Evolutionary conservation across 2,888 invertebrate species (phyloP), one percentile per base, ranked within the genome.

Genomic region (Eueremaeus valkanovi): DNA sequence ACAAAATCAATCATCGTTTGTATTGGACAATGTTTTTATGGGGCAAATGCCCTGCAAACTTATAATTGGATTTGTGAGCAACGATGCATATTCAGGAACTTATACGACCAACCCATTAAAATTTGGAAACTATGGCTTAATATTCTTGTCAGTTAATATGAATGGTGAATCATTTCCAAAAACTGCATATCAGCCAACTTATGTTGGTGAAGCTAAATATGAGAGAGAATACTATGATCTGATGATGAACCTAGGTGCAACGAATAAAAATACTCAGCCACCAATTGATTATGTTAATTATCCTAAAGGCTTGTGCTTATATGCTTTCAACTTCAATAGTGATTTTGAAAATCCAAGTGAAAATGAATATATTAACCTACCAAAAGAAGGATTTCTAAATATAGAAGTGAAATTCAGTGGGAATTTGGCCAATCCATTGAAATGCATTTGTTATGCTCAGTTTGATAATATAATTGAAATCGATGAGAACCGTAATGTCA

Each of bases 391-490:
- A 5, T n/a, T 21, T 21, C 1, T 51, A 2, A 21, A 21, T n/a
- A 21, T 51, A n/a, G 51, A 21, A 51, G 16, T 51, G 21, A 51
- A 51, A 51, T 51, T 51, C 51, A 1, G 21, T n/a, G 3, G 1
- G 21, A 51, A 51, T 51, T 21, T 51, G 3, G 21, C 51, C n/a
- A 3, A 1, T 3, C n/a, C 51, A 5, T 8, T 51, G 0, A 51
- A 51, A 8, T 8, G 18, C 1, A 51, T 51, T n/a, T 51, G 51
- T 51, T 51, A 51, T 51, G 51, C 51, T 21, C 3, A n/a, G 21
- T 51, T 51, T 21, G 51, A 51, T n/a, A 51, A 51, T 21, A 51
- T n/a, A 21, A 51, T 51, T 51, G n/a, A n/a, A 51, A 51, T 51
- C 8, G 51, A 51, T 21, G n/a, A 11, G n/a, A n/a, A 9, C n/a